Evolutionary conservation across 1,140 invertebrate species (phyloP), one percentile per base, ranked within the genome.

Genomic region (Lucilia cuprina): DNA sequence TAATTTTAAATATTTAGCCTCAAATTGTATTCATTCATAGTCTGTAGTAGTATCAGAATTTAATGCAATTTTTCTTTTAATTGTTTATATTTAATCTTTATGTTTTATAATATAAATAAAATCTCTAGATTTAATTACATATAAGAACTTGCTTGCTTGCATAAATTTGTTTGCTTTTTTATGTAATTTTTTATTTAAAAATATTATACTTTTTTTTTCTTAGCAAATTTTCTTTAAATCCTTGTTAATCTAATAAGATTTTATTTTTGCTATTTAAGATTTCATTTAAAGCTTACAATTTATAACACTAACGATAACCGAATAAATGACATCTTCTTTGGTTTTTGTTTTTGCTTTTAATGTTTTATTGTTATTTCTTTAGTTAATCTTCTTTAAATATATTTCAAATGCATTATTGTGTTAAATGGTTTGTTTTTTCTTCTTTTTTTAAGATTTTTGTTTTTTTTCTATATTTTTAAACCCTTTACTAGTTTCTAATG

Each of bases 321-420:
- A 70, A 70, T 70, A 70, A 70, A 70, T 70, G 50, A 5, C 50
- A 55, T 13, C 50, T 55, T 55, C 50, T 70, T 55, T 55, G 10
- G 10, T 55, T 17, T 55, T 17, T 55, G 12, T 5, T 14, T 17
- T 17, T 60, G 12, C 55, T 10, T 60, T 3, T n/a, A 17, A 14
- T 60, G 25, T 17, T 14, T 75, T 34, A 35, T 34, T 75, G 10
- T 75, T 30, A 14, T 75, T 25, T 17, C 5, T 75, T 47, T 35
- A n/a, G n/a, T 78, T 78, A 78, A 78, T 78, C 75, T 34, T 25
- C 75, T 78, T 7, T 49, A n/a, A 78, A 78, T 78, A 78, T 13
- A 78, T 78, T 78, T 78, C 49, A 78, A 78, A 78, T 78, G 35
- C 19, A 17, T n/a, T 78, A 14, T 19, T 41, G n/a, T 41, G 41